Conservation (phyloP, 2,797 vertebrate genomes). For the Thamnophis elegans region DNA sequence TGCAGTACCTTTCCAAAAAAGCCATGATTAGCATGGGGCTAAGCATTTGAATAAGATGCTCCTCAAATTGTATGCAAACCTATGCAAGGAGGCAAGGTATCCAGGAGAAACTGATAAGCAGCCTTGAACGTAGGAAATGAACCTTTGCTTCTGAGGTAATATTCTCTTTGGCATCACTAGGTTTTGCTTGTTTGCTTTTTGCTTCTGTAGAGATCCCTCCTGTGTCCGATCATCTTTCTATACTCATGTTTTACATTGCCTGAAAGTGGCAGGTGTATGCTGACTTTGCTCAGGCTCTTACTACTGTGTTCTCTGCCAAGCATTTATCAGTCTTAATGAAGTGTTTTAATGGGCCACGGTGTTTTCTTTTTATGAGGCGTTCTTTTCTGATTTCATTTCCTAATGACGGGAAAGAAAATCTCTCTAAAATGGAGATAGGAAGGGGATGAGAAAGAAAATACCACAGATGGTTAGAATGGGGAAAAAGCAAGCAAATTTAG, state of each 20-base stretch:
- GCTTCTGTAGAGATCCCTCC: slow-evolving; percentile 4
- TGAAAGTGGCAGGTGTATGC: slow-evolving; percentile 1
- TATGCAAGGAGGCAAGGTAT: slow-evolving; percentile 11
- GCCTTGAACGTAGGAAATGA: background rate
- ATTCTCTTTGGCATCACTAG: background rate
- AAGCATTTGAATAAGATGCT: background rate
- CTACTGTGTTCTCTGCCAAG: slow-evolving; percentile 4
- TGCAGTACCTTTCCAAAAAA: slow-evolving; percentile 23
- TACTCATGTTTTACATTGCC: slow-evolving; percentile 16
- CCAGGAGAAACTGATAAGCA: background rate
- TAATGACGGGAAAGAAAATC: background rate
- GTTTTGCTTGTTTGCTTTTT: background rate
- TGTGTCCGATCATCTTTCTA: slow-evolving; percentile 1
- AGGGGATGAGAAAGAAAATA: background rate
- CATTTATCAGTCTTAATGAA: slow-evolving; percentile 28
- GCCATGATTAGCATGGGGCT: background rate
- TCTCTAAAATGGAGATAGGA: background rate
- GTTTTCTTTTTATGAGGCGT: background rate
- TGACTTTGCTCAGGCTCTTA: background rate
- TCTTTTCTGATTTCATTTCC: background rate
- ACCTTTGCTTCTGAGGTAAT: slow-evolving; percentile 16
- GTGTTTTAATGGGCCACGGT: background rate
- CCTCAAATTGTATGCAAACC: slow-evolving; percentile 17
- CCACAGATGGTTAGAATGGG: background rate
- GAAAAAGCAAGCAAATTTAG: background rate